Evolutionary conservation across 2,888 invertebrate species (phyloP), one percentile per base, ranked within the genome.

Genomic region (Hydriomena furcata): DNA sequence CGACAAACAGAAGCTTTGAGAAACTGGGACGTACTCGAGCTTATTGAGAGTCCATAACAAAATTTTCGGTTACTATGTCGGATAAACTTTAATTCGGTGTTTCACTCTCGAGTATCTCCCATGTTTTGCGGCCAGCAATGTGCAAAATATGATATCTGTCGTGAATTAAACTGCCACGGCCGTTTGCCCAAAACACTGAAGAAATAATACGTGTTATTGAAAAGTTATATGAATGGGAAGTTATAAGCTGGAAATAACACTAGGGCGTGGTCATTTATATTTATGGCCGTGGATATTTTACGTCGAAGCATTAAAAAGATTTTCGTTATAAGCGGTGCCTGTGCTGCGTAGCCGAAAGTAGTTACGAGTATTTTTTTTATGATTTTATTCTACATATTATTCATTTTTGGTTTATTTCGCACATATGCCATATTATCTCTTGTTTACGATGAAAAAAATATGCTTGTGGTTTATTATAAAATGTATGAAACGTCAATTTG

Each of bases 11-110:
- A 35, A 31, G 40, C 31, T 45, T 25, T 24, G 10, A 2, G 10
- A 27, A 41, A 32, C 41, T 42, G 51, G 51, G 41, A 52, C 21
- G 31, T 52, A 51, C 51, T 51, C 45, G 51, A 40, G 35, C 3
- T 13, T 31, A 21, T 40, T 12, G 40, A 10, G 20, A 28, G 28
- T 12, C 6, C 0, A 2, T 27, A 12, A 6, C 21, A 28, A 13
- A 10, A 28, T 38, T 10, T 38, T 3, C 7, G 10, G 10, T 28
- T 10, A 27, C 38, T 28, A n/a, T n/a, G n/a, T n/a, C n/a, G 20
- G n/a, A 4, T 7, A 8, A 38, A 28, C 1, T 20, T 28, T 23
- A 31, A 0, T 20, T 8, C 1, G 1, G 13, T 23, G 7, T 6
- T 11, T 25, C 7, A 35, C 5, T 17, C 45, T 51, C 45, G 40